Conservation (phyloP, 1,140 invertebrate species). For the Lycorma delicatula region DNA sequence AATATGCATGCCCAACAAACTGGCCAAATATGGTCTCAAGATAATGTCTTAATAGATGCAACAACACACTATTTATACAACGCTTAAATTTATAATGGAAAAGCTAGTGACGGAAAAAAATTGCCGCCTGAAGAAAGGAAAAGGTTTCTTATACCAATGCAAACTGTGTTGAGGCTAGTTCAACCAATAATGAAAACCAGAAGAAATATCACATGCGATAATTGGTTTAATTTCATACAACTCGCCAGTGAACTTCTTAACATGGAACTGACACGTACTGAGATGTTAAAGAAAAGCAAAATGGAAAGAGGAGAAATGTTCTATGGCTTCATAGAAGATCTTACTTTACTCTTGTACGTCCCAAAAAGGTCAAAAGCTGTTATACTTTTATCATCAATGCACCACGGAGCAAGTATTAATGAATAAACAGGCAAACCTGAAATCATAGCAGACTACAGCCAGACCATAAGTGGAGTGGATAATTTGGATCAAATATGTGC, state of each 20-base stretch:
- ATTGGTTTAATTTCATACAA: slow-evolving; percentile 9
- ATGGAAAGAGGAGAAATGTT: not conserved
- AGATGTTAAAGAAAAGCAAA: slow-evolving; percentile 8
- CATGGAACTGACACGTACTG: not conserved
- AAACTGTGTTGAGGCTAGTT: not conserved
- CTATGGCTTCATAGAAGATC: slow-evolving; percentile 27
- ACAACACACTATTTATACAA: slow-evolving; percentile 30
- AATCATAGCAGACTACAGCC: slow-evolving; percentile 38
- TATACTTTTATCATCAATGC: slow-evolving; percentile 29
- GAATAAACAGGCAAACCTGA: slow-evolving; percentile 31
- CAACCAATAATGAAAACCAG: slow-evolving; percentile 1
- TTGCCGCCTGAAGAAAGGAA: not conserved
- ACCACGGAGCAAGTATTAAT: slow-evolving; percentile 20
- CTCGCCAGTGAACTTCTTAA: not conserved
- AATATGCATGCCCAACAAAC: slow-evolving; percentile 37
- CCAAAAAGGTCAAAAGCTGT: slow-evolving; percentile 28
- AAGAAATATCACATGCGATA: slow-evolving; percentile 3
- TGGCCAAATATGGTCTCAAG: slow-evolving; percentile 35
- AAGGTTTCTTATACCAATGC: not conserved
- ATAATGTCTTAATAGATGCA: slow-evolving; percentile 31
- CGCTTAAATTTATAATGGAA: not conserved
- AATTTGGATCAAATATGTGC: slow-evolving; percentile 37
- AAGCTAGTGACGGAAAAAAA: not conserved
- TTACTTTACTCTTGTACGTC: slow-evolving; percentile 31
- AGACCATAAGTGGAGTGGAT: slow-evolving; percentile 38